Base-by-base conservation (phyloP, 2,113 vertebrate genomes). In the Syngnathus floridae region DNA sequence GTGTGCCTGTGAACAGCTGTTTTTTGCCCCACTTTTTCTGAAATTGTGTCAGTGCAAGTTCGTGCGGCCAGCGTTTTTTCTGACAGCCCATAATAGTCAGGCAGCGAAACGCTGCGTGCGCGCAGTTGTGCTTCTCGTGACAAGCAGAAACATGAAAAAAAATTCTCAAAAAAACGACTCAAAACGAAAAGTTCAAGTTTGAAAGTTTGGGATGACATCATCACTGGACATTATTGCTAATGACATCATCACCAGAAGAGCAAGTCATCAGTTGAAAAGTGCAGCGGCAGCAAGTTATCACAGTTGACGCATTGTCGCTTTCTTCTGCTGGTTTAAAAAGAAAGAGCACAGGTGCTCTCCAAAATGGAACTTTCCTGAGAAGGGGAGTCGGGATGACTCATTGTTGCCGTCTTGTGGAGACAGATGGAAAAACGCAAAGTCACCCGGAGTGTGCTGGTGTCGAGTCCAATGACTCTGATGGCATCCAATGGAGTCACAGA, bases 321-420 rank as follows among this genome's bases (percentile, higher is more conserved):
- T 51, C 17, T 51, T 21, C 48, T 16, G 54, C 54, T 16, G 54
- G 12, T 56, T 13, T 31, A 31, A 31, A 31, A 14, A 14, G 35
- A 14, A 56, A 54, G 51, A 12, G 26, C 13, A 56, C 13, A 7
- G 1, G 5, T 10, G n/a, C 19, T 19, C 48, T 51, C 48, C 48
- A n/a, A 21, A 49, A 1, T 49, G 48, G 26, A 22, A 17, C 26
- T 5, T 56, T 64, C 26, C 40, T 16, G 40, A 58, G 37, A 26
- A 54, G 37, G 21, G 38, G 40, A 49, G 48, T 69, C 16, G 21
- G 45, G 1, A 67, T 70, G 70, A 62, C 57, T 87, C 86, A 73
- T 91, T 75, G 66, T 75, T 0, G 77, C 72, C 0, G 76, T 63
- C 13, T 70, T 22, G 40, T 46, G 40, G 10, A 48, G 45, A 17